Evolutionary conservation across 1,140 invertebrate species (phyloP).

Genomic region (Heliconius eleuchia): DNA sequence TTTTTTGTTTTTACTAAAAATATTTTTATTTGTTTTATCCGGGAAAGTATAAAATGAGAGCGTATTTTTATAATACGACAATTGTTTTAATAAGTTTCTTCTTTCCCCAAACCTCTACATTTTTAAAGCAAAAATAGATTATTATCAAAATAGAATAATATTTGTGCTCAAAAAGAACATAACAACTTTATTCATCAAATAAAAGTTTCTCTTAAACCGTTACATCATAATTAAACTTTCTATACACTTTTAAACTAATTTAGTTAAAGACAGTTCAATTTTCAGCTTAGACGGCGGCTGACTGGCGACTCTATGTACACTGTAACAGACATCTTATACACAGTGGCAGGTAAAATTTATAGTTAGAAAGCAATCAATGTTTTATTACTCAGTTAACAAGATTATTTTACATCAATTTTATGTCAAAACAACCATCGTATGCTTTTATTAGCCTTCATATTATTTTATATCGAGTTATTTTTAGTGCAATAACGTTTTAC

Average conservation of each 20-base stretch:
- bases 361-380: background rate
- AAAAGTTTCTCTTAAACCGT: background rate
- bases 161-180: background rate
- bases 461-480: background rate
- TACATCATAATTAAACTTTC: constrained; percentile 6
- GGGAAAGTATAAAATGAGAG: no score
- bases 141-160: background rate
- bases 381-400: background rate
- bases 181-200: background rate
- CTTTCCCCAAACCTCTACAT: no score
- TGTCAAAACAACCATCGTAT: background rate
- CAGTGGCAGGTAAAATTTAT: background rate
- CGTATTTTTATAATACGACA: no score
- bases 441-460: background rate
- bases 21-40: background rate
- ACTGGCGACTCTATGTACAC: background rate
- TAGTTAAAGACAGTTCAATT: constrained; percentile 7
- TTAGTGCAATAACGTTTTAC: background rate
- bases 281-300: constrained; percentile 2
- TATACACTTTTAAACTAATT: background rate
- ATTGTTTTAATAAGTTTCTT: no score
- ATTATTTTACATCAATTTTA: constrained; percentile 1
- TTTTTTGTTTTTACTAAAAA: background rate
- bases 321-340: background rate
- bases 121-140: no score